Percentiles rank a stretch among this genome's conserved stretches.
Conservation (phyloP, 2,113 vertebrate genomes). For the Nannospalax galili region DNA sequence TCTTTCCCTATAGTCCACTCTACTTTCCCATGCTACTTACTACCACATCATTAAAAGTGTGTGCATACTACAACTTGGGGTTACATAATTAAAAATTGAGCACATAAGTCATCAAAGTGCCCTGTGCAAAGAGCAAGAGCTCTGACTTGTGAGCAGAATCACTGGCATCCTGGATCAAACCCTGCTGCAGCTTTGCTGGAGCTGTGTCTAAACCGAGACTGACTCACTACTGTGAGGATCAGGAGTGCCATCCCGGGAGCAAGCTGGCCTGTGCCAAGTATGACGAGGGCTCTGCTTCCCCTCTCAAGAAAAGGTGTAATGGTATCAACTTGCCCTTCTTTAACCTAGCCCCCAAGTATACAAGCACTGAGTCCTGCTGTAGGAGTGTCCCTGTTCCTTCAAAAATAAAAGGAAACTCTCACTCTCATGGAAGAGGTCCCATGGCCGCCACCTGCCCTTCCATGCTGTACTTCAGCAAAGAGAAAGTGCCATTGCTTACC, state of each 20-base stretch:
- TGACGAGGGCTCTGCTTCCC: slow-evolving; percentile 14
- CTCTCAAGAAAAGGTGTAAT: neutral
- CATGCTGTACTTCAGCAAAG: neutral
- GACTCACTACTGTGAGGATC: neutral
- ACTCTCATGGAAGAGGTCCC: neutral
- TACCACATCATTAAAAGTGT: slow-evolving; percentile 43
- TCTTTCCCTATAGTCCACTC: neutral
- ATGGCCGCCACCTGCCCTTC: neutral
- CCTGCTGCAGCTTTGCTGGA: neutral
- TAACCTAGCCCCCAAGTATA: neutral
- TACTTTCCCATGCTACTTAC: neutral
- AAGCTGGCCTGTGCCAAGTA: neutral
- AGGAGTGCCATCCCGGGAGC: neutral
- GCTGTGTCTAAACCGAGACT: neutral
- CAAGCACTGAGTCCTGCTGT: neutral
- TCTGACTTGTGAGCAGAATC: neutral
- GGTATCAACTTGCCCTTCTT: neutral
- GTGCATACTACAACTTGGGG: neutral
- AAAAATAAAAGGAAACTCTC: neutral
- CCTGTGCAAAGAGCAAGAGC: neutral
- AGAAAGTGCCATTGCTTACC: slow-evolving; percentile 84
- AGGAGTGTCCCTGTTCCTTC: no score
- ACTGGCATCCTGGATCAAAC: accelerated
- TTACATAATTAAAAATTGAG: slow-evolving; percentile 26
- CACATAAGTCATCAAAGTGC: neutral